Percentiles rank a stretch among this genome's conserved stretches.
Evolutionary conservation across 2,113 vertebrate genomes (phyloP).

Genomic region (Galbula dea): DNA sequence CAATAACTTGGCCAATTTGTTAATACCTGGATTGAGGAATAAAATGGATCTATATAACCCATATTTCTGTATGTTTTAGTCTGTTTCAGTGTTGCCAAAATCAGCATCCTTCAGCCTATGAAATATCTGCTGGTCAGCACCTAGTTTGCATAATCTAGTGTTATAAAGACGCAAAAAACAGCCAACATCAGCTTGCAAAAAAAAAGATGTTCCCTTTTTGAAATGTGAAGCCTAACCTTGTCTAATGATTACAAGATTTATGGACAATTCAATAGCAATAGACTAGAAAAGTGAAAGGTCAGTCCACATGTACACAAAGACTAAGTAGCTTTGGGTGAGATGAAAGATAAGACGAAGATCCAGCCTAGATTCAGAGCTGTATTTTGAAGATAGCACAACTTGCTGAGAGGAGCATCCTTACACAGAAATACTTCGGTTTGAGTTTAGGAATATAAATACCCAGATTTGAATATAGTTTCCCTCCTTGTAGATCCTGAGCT

Average conservation of each 20-base stretch:
- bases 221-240: slow-evolving; percentile 5
- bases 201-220: not conserved
- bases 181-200: not conserved
- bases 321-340: slow-evolving; percentile 18
- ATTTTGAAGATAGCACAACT: not conserved
- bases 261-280: slow-evolving; percentile 28
- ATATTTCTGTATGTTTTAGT: not conserved
- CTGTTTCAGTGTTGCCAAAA: not conserved
- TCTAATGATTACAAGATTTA: slow-evolving; percentile 39
- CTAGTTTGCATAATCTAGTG: slow-evolving; percentile 34
- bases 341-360: not conserved
- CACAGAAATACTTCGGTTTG: not conserved
- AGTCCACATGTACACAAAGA: not conserved
- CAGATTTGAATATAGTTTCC: not conserved
- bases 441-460: not conserved
- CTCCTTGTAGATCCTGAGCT: not conserved
- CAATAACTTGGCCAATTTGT: slow-evolving; percentile 64
- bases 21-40: slow-evolving; percentile 55
- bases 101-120: not conserved
- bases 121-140: slow-evolving; percentile 42
- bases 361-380: not conserved
- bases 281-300: slow-evolving; percentile 27
- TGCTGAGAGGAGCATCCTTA: not conserved
- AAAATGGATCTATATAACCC: slow-evolving; percentile 23
- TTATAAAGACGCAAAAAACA: not conserved